These are phyloP conservation scores for Gambusia affinis DNA, from an alignment of 2,113 vertebrate genomes.

Conservation along the genomic window DNA sequence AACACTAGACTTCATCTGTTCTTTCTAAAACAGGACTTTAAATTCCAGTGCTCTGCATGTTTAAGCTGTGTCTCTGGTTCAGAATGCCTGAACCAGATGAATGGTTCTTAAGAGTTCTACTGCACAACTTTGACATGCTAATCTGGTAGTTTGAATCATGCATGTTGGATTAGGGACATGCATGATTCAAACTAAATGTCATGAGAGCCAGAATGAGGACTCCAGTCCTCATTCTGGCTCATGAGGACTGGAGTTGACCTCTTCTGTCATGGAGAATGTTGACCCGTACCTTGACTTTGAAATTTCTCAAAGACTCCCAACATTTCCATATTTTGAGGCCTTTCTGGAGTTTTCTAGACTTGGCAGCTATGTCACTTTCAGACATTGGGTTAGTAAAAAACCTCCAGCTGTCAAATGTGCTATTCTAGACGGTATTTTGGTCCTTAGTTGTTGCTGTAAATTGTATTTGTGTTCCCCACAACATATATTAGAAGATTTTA, in stretches of 20 bases:
- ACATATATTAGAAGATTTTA: too few species aligned
- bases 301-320: neutral
- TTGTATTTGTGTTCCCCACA: slow-evolving; percentile 40
- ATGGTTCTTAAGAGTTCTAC: neutral
- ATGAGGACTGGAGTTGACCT: neutral
- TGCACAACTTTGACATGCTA: neutral
- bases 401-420: neutral
- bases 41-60: too few species aligned
- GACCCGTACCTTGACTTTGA: neutral
- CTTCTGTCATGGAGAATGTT: neutral
- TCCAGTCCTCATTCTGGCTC: neutral
- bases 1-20: too few species aligned
- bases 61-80: too few species aligned
- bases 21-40: too few species aligned
- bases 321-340: too few species aligned
- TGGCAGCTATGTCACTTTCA: too few species aligned
- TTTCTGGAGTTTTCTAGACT: too few species aligned
- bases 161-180: neutral
- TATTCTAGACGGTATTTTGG: slow-evolving; percentile 36
- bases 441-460: slow-evolving; percentile 30
- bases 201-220: too few species aligned
- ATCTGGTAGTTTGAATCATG: neutral
- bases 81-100: too few species aligned
- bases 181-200: too few species aligned
- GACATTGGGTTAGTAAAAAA: too few species aligned